Conservation (phyloP, 2,888 invertebrate species). For the Tanytarsus gracilentus region DNA sequence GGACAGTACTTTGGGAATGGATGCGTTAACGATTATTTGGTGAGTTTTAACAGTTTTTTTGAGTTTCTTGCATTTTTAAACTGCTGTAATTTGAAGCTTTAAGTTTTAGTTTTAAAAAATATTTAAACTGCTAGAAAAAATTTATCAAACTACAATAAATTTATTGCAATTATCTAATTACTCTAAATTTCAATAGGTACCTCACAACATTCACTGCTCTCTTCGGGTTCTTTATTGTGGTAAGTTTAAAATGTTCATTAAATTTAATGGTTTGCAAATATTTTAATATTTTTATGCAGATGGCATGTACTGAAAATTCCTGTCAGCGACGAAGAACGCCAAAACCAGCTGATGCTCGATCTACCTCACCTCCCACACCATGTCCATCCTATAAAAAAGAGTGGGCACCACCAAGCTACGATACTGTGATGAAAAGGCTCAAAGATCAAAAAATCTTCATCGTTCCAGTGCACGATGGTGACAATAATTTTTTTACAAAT, state of each 20-base stretch:
- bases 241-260: too few relatives aligned
- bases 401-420: slow-evolving; percentile 43
- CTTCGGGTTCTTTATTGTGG: slow-evolving; percentile 41
- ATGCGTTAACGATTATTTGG: slow-evolving; percentile 42
- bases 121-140: too few relatives aligned
- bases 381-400: slow-evolving; percentile 42
- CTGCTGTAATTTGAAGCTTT: too few relatives aligned
- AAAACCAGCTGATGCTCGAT: slow-evolving; percentile 8
- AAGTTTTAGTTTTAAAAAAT: too few relatives aligned
- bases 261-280: too few relatives aligned
- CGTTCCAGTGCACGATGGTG: slow-evolving; percentile 14
- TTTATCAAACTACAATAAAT: too few relatives aligned
- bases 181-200: slow-evolving; percentile 40
- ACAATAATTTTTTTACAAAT: slow-evolving; percentile 1
- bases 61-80: too few relatives aligned
- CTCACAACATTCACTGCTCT: slow-evolving; percentile 33
- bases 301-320: slow-evolving; percentile 42
- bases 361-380: slow-evolving; percentile 37
- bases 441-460: slow-evolving; percentile 30
- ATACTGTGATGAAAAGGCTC: slow-evolving; percentile 39
- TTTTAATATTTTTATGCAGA: too few relatives aligned
- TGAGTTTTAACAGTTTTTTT: too few relatives aligned
- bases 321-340: slow-evolving; percentile 32
- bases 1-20: slow-evolving; percentile 34
- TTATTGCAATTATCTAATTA: too few relatives aligned